These are phyloP conservation scores for Seriola aureovittata DNA, from an alignment of 2,113 vertebrate genomes.

Conservation along the genomic window DNA sequence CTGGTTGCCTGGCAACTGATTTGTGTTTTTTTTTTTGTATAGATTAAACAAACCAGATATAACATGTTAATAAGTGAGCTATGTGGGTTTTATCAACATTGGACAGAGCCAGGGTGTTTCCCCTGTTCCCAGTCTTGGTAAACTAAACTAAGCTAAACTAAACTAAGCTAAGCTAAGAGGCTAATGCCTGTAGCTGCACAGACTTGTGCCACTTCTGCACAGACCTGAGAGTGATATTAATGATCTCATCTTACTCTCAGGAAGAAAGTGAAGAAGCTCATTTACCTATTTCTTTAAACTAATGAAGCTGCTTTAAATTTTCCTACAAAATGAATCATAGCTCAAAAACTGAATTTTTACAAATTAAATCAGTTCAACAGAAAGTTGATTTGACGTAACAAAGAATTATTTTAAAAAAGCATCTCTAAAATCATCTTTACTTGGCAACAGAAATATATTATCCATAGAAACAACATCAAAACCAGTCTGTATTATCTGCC, in stretches of 20 bases:
- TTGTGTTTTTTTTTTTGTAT: too few relatives aligned
- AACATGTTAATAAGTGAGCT: neutral
- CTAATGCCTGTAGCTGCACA: too few relatives aligned
- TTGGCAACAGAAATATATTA: constrained; percentile 7
- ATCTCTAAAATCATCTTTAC: neutral
- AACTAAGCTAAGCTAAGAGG: too few relatives aligned
- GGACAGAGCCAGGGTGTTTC: neutral
- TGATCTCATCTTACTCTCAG: neutral
- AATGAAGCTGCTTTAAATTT: neutral
- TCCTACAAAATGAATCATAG: too few relatives aligned
- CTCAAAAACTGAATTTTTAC: neutral
- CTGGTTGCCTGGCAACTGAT: too few relatives aligned
- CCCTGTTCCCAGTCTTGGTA: neutral
- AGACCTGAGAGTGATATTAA: neutral
- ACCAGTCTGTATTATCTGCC: constrained; percentile 7
- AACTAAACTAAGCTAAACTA: neutral
- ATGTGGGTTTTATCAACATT: neutral
- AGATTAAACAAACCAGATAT: too few relatives aligned
- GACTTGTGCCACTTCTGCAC: too few relatives aligned
- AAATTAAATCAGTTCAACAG: neutral
- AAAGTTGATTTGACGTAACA: neutral
- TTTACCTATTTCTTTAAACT: neutral
- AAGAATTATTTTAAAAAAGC: neutral
- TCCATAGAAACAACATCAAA: neutral
- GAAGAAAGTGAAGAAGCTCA: neutral